Conservation (phyloP, 2,888 invertebrate species). For the Tortricodes alternella region DNA sequence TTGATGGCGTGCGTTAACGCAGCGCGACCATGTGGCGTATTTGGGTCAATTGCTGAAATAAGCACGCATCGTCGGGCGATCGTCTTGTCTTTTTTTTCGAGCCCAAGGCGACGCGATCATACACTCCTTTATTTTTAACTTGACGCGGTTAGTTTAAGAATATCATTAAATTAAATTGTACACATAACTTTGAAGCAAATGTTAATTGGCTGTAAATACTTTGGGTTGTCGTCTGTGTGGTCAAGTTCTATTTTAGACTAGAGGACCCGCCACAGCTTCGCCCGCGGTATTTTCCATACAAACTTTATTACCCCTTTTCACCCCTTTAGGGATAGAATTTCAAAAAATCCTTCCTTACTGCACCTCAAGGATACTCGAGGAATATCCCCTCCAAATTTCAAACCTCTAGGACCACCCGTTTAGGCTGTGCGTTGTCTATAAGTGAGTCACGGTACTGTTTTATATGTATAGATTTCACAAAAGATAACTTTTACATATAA, state of each 20-base stretch:
- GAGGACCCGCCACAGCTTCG: too few relatives aligned
- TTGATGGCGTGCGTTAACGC: slow-evolving; percentile 51
- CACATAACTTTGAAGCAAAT: slow-evolving; percentile 7
- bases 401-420: too few relatives aligned
- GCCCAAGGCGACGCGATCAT: slow-evolving; percentile 47
- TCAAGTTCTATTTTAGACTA: too few relatives aligned
- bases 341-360: too few relatives aligned
- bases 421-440: background rate
- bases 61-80: slow-evolving; percentile 51
- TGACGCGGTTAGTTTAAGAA: slow-evolving; percentile 43
- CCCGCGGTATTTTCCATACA: too few relatives aligned
- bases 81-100: slow-evolving; percentile 47
- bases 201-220: background rate
- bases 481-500: background rate
- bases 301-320: too few relatives aligned
- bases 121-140: slow-evolving; percentile 44
- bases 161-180: slow-evolving; percentile 21
- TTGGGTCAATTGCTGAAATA: slow-evolving; percentile 78
- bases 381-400: too few relatives aligned
- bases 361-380: too few relatives aligned
- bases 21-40: slow-evolving; percentile 68
- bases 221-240: too few relatives aligned
- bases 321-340: too few relatives aligned
- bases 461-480: too few relatives aligned
- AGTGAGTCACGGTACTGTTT: too few relatives aligned